Evolutionary conservation across 1,140 invertebrate species (phyloP), one percentile per base, ranked within the genome.

Genomic region (Cydia strobilella): DNA sequence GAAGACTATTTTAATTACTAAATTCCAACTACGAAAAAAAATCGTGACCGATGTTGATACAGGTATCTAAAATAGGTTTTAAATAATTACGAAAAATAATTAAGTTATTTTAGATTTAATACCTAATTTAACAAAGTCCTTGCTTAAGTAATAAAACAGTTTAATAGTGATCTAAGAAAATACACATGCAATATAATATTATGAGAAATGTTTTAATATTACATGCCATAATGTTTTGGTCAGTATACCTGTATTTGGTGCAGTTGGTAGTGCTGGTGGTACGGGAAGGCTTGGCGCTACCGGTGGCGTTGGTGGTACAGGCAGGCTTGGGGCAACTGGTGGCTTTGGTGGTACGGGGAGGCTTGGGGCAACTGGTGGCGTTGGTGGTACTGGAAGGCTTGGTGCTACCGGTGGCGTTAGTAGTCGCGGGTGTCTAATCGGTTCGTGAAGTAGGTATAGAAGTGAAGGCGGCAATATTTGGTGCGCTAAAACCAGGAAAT

Each of bases 401-500:
- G 59, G 59, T 51, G n/a, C 48, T 6, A 51, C 15, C 5, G 62
- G 20, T 27, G 62, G 63, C 25, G 10, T 9, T 35, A 31, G 15
- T 39, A 6, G 65, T 3, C 27, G n/a, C 10, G 65, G 15, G 18
- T n/a, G 35, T 18, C 27, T 39, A 13, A 35, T 35, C 6, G 65
- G 65, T n/a, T 35, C 6, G 15, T 42, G 27, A 31, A 69, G 31
- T 18, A 69, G 31, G 18, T 18, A 35, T 39, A 69, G 18, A 35
- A 69, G 25, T 18, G 65, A 42, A 15, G 65, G 25, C 27, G 65
- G 65, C 31, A 69, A 35, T 39, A 35, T 35, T 69, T 35, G 7
- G 15, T 31, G 9, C 2, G 31, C 65, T 69, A 27, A 39, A 69
- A 59, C n/a, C 6, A 59, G 7, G 9, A 59, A 59, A 59, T 23